Evolutionary conservation across 2,888 invertebrate genomes (phyloP).

Genomic region (Lasioglossum leucozonium): DNA sequence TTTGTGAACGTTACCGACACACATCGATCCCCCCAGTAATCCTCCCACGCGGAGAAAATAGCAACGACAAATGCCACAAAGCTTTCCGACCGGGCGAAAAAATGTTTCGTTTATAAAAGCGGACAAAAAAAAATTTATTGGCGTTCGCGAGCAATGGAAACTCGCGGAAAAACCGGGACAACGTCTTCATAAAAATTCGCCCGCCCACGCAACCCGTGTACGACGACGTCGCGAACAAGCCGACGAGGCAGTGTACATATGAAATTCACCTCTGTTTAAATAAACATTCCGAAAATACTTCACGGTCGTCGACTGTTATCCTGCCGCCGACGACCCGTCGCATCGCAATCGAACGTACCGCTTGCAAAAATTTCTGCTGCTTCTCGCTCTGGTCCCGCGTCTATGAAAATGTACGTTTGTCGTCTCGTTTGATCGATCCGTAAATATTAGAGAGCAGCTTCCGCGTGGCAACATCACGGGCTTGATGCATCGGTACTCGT

Average conservation of each 20-base stretch:
- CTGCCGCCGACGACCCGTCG: background rate
- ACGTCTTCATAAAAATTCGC: constrained; percentile 3
- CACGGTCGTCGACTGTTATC: background rate
- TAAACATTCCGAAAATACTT: constrained; percentile 4
- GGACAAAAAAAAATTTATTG: background rate
- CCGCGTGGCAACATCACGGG: background rate
- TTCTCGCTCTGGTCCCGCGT: background rate
- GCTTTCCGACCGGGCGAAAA: background rate
- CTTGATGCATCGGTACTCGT: background rate
- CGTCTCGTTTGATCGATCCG: background rate
- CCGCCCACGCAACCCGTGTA: background rate
- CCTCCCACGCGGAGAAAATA: constrained; percentile 1
- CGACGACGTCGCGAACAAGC: background rate
- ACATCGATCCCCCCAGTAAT: background rate
- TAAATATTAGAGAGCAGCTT: background rate
- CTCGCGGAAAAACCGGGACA: background rate
- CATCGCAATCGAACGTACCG: background rate
- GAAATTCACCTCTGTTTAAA: background rate
- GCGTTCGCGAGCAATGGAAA: background rate
- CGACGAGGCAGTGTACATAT: background rate
- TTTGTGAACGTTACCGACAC: background rate
- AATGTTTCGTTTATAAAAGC: background rate
- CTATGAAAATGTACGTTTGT: background rate
- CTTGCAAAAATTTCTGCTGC: background rate
- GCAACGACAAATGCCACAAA: background rate